A percentile compares a stretch with the other conserved stretches of the same genome.
Conservation (phyloP, 2,113 vertebrate species). For the Oryzias celebensis region DNA sequence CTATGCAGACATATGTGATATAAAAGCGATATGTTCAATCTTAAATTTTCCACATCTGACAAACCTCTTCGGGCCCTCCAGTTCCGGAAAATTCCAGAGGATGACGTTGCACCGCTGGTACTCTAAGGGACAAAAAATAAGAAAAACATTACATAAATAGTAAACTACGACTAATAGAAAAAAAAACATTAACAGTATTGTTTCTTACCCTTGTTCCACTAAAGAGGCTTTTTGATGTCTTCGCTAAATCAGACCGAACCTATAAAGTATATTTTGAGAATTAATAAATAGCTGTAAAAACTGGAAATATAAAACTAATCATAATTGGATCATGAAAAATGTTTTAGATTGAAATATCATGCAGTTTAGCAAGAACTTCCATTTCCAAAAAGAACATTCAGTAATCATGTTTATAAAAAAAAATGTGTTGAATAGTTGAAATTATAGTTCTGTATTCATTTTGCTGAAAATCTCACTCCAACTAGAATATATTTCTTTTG, state of each 20-base stretch:
- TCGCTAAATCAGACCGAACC: not conserved
- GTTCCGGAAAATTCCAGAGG: not conserved
- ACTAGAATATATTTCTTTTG: too few relatives aligned
- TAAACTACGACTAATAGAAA: not conserved
- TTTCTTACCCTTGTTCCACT: not conserved
- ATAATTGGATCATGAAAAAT: too few relatives aligned
- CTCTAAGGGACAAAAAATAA: not conserved
- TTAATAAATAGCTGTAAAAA: not conserved
- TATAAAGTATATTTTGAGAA: not conserved
- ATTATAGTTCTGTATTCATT: too few relatives aligned
- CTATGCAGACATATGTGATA: too few relatives aligned
- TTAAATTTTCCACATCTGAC: not conserved
- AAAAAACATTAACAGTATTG: not conserved
- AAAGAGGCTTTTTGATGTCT: not conserved
- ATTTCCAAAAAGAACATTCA: too few relatives aligned
- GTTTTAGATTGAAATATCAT: too few relatives aligned
- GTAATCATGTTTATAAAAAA: too few relatives aligned
- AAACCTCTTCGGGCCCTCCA: not conserved
- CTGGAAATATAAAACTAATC: not conserved
- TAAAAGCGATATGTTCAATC: not conserved
- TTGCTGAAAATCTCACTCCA: too few relatives aligned
- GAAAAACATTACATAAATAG: not conserved
- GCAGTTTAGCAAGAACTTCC: too few relatives aligned
- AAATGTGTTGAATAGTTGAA: too few relatives aligned
- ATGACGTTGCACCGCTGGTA: not conserved